phyloP scores from a whole-genome alignment of 2,888 invertebrate species.

The Polyommatus iphigenia region DNA sequence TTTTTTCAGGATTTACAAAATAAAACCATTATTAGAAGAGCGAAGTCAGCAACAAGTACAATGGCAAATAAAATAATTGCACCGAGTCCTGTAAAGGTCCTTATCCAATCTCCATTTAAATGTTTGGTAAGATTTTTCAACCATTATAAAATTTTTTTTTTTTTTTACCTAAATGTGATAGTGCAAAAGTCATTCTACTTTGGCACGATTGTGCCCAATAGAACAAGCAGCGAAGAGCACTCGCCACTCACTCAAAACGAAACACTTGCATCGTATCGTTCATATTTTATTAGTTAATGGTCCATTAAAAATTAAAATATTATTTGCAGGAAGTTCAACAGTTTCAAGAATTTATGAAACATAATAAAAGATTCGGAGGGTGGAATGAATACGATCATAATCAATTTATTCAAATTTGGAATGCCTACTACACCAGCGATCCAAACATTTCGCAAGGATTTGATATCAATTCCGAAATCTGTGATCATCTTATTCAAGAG shows the following conservation, averaged over 20 bases:
- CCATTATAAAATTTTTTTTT: not conserved
- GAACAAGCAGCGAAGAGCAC: no score
- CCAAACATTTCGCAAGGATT: slow-evolving; percentile 33
- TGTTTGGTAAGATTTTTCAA: slow-evolving; percentile 52
- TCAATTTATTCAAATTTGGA: slow-evolving; percentile 71
- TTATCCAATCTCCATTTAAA: slow-evolving; percentile 66
- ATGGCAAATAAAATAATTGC: slow-evolving; percentile 53
- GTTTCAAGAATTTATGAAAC: slow-evolving; percentile 77
- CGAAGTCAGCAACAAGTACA: slow-evolving; percentile 39
- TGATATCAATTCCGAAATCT: slow-evolving; percentile 39
- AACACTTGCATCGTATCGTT: no score
- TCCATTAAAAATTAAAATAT: not conserved
- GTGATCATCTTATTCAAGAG: slow-evolving; percentile 50
- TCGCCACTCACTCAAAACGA: no score
- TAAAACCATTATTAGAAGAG: not conserved
- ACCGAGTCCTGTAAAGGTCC: slow-evolving; percentile 62
- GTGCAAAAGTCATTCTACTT: no score
- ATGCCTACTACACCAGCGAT: slow-evolving; percentile 49
- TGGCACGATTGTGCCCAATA: no score
- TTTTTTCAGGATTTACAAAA: not conserved
- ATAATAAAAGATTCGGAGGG: slow-evolving; percentile 76
- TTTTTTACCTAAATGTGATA: no score
- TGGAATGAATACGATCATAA: slow-evolving; percentile 80
- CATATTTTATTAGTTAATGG: no score
- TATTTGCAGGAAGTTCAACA: slow-evolving; percentile 72